Conservation (phyloP, 2,797 vertebrate genomes). For the Mormyrus hasselquistii region DNA sequence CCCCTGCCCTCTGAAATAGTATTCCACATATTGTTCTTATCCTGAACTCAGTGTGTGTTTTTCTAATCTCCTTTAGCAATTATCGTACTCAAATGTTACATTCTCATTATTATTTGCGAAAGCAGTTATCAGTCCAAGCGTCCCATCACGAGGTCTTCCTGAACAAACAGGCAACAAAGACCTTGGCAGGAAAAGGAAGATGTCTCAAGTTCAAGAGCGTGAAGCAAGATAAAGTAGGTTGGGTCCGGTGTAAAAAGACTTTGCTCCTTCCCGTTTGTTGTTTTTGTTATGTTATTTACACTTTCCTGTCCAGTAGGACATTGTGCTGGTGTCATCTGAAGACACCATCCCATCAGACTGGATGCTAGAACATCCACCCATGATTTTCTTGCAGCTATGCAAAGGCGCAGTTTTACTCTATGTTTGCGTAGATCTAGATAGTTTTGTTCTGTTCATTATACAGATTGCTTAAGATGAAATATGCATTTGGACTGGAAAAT, state of each 20-base stretch:
- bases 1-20: not conserved
- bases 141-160: not conserved
- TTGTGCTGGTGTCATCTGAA: slow-evolving; percentile 41
- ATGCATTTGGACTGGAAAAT: not conserved
- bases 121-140: slow-evolving; percentile 19
- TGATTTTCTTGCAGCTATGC: not conserved
- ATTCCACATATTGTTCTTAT: not conserved
- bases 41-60: not conserved
- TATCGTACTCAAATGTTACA: not conserved
- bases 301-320: slow-evolving; percentile 38
- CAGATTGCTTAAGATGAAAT: not conserved
- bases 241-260: slow-evolving; percentile 34
- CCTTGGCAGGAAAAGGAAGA: slow-evolving; percentile 44
- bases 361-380: not conserved
- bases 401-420: not conserved
- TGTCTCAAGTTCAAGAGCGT: slow-evolving; percentile 49
- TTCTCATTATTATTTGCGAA: slow-evolving; percentile 16
- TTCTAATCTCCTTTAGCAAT: not conserved
- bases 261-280: slow-evolving; percentile 70
- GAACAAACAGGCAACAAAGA: slow-evolving; percentile 25
- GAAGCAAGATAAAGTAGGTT: slow-evolving; percentile 38
- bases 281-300: slow-evolving; percentile 35
- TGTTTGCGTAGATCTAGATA: not conserved
- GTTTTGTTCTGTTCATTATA: not conserved
- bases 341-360: slow-evolving; percentile 29